Percentiles rank a stretch among this genome's conserved stretches.
Evolutionary conservation across 2,888 invertebrate genomes (phyloP).

Genomic region (Atherix ibis): DNA sequence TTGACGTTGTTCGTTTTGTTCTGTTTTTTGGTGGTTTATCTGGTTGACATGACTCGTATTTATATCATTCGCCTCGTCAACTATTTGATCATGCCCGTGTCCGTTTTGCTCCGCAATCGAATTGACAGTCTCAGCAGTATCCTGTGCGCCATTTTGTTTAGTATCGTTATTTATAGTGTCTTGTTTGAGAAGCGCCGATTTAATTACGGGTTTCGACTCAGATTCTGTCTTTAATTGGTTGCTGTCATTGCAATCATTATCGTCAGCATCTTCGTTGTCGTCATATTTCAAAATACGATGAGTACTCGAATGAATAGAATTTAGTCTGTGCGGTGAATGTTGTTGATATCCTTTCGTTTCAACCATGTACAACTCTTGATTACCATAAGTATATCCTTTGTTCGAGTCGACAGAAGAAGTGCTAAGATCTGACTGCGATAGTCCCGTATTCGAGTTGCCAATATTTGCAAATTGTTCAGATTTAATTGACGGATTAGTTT

Average conservation of each 20-base stretch:
- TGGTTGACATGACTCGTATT: conserved; percentile 28
- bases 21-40: conserved; percentile 32
- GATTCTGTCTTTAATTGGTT: conserved; percentile 16
- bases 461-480: conserved; percentile 24
- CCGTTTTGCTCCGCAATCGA: conserved; percentile 1
- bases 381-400: conserved; percentile 63
- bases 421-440: conserved; percentile 68
- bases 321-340: conserved; percentile 25
- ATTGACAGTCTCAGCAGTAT: conserved; percentile 4
- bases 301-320: conserved; percentile 12
- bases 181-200: conserved; percentile 52
- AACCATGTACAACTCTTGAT: conserved; percentile 59
- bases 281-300: conserved; percentile 12
- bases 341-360: conserved; percentile 52
- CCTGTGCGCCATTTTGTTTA: conserved; percentile 6
- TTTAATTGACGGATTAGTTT: conserved; percentile 12
- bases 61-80: conserved; percentile 24
- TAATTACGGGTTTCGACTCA: conserved; percentile 47
- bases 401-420: conserved; percentile 55
- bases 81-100: background rate
- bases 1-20: conserved; percentile 35
- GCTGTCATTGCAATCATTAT: conserved; percentile 7
- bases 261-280: conserved; percentile 10
- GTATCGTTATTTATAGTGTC: conserved; percentile 36
- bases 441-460: conserved; percentile 51